phyloP scores from a whole-genome alignment of 2,888 invertebrate genomes.

The Tyria jacobaeae region DNA sequence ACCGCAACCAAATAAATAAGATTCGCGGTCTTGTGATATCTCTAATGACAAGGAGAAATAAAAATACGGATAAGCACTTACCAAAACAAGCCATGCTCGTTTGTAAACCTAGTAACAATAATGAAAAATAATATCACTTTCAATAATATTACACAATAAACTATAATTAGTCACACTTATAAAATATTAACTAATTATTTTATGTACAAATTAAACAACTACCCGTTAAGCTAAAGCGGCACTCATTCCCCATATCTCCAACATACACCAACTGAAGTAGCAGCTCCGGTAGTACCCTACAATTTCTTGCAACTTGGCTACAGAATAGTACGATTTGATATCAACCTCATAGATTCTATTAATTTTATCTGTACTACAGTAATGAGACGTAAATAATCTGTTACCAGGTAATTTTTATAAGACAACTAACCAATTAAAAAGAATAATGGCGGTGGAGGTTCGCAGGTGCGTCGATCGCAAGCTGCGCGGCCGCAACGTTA shows the following conservation, averaged over 20 bases:
- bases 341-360: conserved; percentile 29
- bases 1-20: too few relatives aligned
- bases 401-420: conserved; percentile 47
- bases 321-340: conserved; percentile 24
- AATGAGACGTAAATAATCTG: conserved; percentile 46
- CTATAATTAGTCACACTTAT: not conserved
- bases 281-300: not conserved
- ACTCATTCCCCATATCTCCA: not conserved
- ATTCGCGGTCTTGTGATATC: too few relatives aligned
- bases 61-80: too few relatives aligned
- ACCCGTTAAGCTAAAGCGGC: not conserved
- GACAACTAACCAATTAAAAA: conserved; percentile 60
- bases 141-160: not conserved
- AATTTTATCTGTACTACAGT: conserved; percentile 30
- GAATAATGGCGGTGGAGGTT: conserved; percentile 54
- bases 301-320: conserved; percentile 11
- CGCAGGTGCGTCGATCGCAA: conserved; percentile 65
- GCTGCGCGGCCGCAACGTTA: conserved; percentile 56
- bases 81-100: too few relatives aligned
- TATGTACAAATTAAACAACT: not conserved
- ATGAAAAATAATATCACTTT: not conserved
- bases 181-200: not conserved
- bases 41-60: too few relatives aligned
- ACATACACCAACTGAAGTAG: not conserved
- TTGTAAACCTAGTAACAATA: too few relatives aligned